phyloP scores from a whole-genome alignment of 1,140 invertebrate genomes.

The Orius insidiosus region DNA sequence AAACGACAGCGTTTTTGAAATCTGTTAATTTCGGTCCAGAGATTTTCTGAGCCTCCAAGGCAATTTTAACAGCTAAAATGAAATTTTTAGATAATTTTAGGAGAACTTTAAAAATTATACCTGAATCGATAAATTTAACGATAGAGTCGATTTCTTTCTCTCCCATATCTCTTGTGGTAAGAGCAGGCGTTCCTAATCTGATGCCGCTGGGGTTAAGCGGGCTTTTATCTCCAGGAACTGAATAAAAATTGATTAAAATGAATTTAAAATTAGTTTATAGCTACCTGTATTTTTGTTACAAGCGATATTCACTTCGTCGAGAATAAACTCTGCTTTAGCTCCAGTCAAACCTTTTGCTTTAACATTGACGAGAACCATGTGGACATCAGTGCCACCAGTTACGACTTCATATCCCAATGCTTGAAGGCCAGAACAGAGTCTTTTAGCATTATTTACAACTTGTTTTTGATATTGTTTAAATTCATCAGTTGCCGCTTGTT shows the following conservation, averaged over 20 bases:
- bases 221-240: slow-evolving; percentile 84
- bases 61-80: slow-evolving; percentile 40
- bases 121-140: slow-evolving; percentile 73
- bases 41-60: slow-evolving; percentile 42
- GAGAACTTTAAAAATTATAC: too few species aligned
- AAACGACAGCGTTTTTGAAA: slow-evolving; percentile 53
- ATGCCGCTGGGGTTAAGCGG: slow-evolving; percentile 88
- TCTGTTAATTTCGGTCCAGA: slow-evolving; percentile 70
- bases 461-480: slow-evolving; percentile 80
- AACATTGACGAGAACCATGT: slow-evolving; percentile 65
- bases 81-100: too few species aligned
- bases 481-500: slow-evolving; percentile 60
- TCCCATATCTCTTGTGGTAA: slow-evolving; percentile 81
- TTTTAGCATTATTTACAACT: slow-evolving; percentile 61
- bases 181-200: slow-evolving; percentile 79
- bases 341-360: slow-evolving; percentile 59
- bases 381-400: slow-evolving; percentile 72
- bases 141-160: slow-evolving; percentile 78
- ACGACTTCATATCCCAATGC: slow-evolving; percentile 52
- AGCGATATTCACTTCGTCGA: slow-evolving; percentile 85
- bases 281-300: slow-evolving; percentile 89
- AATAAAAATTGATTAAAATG: slow-evolving; percentile 6
- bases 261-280: slow-evolving; percentile 20
- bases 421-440: slow-evolving; percentile 41
- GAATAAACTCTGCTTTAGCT: slow-evolving; percentile 65